Conservation (phyloP, 2,113 vertebrate genomes). For the Vidua macroura region DNA sequence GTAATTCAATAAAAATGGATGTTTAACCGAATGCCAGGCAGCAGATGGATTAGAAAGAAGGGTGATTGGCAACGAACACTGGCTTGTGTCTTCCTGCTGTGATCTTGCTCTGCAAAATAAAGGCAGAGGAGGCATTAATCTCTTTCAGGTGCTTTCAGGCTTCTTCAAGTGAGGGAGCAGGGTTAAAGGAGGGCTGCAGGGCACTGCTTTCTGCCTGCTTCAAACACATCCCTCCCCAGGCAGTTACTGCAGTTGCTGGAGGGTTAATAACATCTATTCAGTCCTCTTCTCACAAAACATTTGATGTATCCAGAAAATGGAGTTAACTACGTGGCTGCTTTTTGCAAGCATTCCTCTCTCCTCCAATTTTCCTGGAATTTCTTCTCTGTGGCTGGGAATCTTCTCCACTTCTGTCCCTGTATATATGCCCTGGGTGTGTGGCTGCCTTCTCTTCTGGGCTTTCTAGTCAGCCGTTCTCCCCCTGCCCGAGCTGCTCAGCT, state of each 20-base stretch:
- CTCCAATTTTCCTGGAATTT: not conserved
- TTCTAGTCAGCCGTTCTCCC: not conserved
- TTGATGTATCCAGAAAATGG: not conserved
- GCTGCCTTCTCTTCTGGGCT: not conserved
- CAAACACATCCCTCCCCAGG: not conserved
- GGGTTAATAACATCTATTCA: not conserved
- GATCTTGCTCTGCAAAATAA: not conserved
- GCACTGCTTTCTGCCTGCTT: not conserved
- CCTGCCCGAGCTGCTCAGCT: not conserved
- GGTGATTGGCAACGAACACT: not conserved
- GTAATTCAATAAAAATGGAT: not conserved
- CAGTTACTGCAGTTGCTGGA: not conserved
- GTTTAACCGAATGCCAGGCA: not conserved
- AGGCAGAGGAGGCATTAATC: constrained; percentile 20
- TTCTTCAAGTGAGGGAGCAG: not conserved
- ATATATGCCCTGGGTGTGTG: not conserved
- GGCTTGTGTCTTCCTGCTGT: not conserved
- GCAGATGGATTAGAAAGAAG: not conserved
- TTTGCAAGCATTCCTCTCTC: not conserved
- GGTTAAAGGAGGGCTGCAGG: not conserved
- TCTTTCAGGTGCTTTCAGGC: constrained; percentile 6
- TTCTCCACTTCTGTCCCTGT: not conserved
- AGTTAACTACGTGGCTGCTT: not conserved
- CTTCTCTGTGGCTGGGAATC: not conserved
- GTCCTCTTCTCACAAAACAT: not conserved